Percentiles rank a stretch among this genome's conserved stretches.
Conservation (phyloP, 2,113 vertebrate species). For the Phocoena sinus region DNA sequence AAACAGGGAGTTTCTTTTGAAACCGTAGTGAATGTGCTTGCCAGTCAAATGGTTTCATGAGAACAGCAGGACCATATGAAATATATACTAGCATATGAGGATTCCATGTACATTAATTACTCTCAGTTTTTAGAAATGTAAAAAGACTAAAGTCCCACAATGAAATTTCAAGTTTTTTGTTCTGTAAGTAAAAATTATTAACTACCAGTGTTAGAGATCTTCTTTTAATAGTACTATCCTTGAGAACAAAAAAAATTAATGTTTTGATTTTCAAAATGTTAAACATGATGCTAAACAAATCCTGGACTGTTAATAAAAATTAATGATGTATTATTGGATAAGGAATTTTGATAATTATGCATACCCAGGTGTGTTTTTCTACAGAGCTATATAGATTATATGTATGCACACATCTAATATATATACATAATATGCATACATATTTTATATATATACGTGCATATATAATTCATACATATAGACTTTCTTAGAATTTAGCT, state of each 20-base stretch:
- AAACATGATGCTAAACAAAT: constrained; percentile 59
- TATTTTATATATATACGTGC: not conserved
- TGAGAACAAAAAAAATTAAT: constrained; percentile 44
- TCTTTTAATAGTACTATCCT: constrained; percentile 48
- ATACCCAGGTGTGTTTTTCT: constrained; percentile 47
- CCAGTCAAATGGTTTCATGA: constrained; percentile 41
- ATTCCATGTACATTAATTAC: constrained; percentile 25
- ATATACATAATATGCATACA: not conserved
- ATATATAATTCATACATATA: not conserved
- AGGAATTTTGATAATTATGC: constrained; percentile 55
- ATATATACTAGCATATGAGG: constrained; percentile 4
- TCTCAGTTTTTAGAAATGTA: constrained; percentile 38
- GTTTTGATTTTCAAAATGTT: constrained; percentile 60
- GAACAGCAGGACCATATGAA: not conserved
- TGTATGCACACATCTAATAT: not conserved
- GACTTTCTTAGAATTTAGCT: constrained; percentile 47
- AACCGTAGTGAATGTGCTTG: constrained; percentile 26
- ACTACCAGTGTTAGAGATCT: constrained; percentile 51
- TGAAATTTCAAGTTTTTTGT: constrained; percentile 52
- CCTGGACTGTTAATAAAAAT: constrained; percentile 67
- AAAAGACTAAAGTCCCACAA: constrained; percentile 48
- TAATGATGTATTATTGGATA: constrained; percentile 53
- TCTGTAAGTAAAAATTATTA: constrained; percentile 53
- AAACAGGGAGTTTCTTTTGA: constrained; percentile 18
- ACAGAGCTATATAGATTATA: not conserved